Evolutionary conservation across 2,888 invertebrate species (phyloP), one percentile per base, ranked within the genome.

Genomic region (Patella ulyssiponensis): DNA sequence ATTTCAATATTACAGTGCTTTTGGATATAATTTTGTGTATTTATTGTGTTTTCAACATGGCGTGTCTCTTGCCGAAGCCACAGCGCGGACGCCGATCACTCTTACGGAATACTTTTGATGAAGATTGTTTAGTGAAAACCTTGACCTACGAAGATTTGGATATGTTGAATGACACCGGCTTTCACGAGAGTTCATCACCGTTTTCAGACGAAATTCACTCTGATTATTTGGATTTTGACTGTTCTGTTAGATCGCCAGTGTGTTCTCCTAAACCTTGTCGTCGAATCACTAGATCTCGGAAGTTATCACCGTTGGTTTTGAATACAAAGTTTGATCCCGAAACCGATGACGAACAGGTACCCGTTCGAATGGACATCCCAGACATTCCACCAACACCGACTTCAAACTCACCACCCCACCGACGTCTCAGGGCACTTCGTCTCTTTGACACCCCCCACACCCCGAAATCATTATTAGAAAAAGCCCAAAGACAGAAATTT

Each of bases 381-480:
- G 64, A 77, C 14, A 80, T 81, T 54, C 83, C 82, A 71, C 79
- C 80, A 44, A 83, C 82, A 1, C 84, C 83, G 3, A 76, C 77
- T 54, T 79, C 77, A 64, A 69, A 81, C 20, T 87, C 92, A 7
- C 94, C 94, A 54, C 94, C 94, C 12, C 88, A 90, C 79, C 86
- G 90, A 79, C 86, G 86, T 76, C 81, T 90, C 52, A 85, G 89
- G 71, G 87, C 94, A 1, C 88, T 92, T 87, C 94, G 96, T 85
- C 92, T 97, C 1, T 96, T 96, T 88, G 96, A 96, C 92, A 95
- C 95, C 74, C 96, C 96, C 0, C 94, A 95, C 82, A 96, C 96
- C 5, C 96, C 97, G 4, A 96, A 96, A 92, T 96, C 96, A 0
- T 93, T 97, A 23, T 92, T 96, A 54, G 94, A 95, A 88, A 95